Base-by-base conservation (phyloP, 2,888 invertebrate species). In the Elegia similella region DNA sequence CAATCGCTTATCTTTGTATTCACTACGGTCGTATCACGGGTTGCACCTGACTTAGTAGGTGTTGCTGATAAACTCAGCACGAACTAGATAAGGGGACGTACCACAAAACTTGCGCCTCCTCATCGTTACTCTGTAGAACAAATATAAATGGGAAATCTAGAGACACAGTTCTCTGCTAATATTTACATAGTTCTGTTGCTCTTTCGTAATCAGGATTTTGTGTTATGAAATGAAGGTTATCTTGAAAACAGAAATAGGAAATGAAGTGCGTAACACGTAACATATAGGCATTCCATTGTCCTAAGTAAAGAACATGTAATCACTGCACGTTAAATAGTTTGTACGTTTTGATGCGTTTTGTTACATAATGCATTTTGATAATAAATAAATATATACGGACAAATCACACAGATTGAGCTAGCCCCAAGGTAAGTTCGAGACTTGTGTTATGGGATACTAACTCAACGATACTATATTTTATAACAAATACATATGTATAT, bases 21-120 rank as follows among this genome's bases (percentile, higher is more conserved):
- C 23, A 23, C 12, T 42, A 53, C 52, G 12, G 12, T 23, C 56
- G 12, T 56, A 47, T 47, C 38, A 48, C 46, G 46, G 59, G 67
- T 70, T 73, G 60, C 71, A 71, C 77, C 75, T 75, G 71, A 66
- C 62, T 68, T 63, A 58, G 57, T 62, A 57, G 59, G 58, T 55
- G 44, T 56, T 55, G 43, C 56, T 63, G 76, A 75, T 76, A 76
- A 68, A 55, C 59, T 16, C 59, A 59, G 50, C 7, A 58, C 55
- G 72, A 72, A 73, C 69, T 64, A 59, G 56, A 58, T 52, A 46
- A 58, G 13, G 7, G 23, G n/a, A 59, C 59, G 65, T 71, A 69
- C 69, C 61, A 61, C 56, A 62, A 72, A 71, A 58, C 50, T 52
- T 57, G 52, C 57, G 54, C 15, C 47, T 56, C 50, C 62, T 63